Conservation (phyloP, 2,888 invertebrate genomes). For the Eristalis tenax region DNA sequence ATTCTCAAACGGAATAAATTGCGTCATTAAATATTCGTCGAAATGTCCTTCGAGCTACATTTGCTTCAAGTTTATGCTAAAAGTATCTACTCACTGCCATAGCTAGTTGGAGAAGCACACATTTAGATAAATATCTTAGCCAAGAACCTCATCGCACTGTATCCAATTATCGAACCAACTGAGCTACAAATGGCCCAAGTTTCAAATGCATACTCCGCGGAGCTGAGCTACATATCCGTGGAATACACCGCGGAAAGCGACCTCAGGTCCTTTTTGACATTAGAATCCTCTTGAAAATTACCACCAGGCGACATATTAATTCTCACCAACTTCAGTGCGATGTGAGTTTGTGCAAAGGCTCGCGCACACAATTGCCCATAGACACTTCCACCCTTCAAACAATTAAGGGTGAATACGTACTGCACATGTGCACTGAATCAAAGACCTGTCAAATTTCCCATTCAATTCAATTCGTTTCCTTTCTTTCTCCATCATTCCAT, state of each 20-base stretch:
- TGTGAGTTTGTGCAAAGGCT: constrained; percentile 6
- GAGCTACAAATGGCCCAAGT: background rate
- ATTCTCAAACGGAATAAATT: too few species aligned
- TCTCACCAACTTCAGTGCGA: background rate
- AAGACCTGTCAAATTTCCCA: constrained; percentile 66
- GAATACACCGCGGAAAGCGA: background rate
- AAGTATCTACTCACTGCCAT: too few species aligned
- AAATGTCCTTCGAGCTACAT: too few species aligned
- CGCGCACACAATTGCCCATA: background rate
- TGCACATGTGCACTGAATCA: constrained; percentile 64
- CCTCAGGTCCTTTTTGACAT: background rate
- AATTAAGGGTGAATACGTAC: constrained; percentile 57
- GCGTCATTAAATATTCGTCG: too few species aligned
- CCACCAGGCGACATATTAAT: background rate
- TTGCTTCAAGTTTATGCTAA: too few species aligned
- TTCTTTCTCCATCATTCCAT: constrained; percentile 27
- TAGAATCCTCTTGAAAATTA: background rate
- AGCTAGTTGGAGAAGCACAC: background rate
- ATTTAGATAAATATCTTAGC: background rate
- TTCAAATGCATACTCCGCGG: background rate
- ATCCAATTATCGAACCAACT: background rate
- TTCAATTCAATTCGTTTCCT: constrained; percentile 56
- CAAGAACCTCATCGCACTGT: background rate
- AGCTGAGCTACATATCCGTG: background rate
- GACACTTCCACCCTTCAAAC: constrained; percentile 16